Percentiles rank a stretch among this genome's conserved stretches.
phyloP scores from a whole-genome alignment of 2,797 vertebrate species.

The Crocidura indochinensis region DNA sequence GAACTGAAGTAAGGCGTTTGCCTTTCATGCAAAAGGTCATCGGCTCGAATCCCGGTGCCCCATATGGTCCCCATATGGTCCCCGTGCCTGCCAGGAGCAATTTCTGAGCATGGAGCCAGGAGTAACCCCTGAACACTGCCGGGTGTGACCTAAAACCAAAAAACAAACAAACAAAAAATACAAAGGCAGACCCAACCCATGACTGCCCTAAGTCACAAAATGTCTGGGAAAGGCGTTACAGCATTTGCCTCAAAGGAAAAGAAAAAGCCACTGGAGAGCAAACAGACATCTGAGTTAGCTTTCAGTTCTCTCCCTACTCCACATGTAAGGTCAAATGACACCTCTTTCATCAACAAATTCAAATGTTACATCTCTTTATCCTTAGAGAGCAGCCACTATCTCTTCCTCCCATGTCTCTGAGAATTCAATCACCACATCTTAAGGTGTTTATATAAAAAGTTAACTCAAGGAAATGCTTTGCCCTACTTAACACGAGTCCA shows the following conservation, averaged over 20 bases:
- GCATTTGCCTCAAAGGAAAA: not conserved
- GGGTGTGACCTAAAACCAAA: no score
- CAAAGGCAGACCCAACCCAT: not conserved
- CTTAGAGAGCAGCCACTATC: not conserved
- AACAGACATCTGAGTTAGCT: conserved; percentile 14
- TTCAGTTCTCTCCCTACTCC: conserved; percentile 21
- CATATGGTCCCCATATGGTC: no score
- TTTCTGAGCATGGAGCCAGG: no score
- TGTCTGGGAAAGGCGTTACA: not conserved
- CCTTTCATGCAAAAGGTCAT: no score
- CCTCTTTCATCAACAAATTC: not conserved
- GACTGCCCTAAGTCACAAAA: no score
- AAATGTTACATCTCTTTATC: not conserved
- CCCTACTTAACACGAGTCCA: not conserved
- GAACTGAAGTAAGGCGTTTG: no score
- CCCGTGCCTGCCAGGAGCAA: no score
- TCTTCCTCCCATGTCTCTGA: not conserved
- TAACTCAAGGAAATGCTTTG: not conserved
- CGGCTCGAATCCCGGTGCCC: no score
- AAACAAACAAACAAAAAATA: not conserved
- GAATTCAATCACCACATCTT: conserved; percentile 21
- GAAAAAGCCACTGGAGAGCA: not conserved
- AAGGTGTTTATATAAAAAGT: not conserved
- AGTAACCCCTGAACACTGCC: no score
- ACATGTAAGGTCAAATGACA: conserved; percentile 9